Evolutionary conservation across 2,888 invertebrate genomes (phyloP).

Genomic region (Tetragnatha montana): DNA sequence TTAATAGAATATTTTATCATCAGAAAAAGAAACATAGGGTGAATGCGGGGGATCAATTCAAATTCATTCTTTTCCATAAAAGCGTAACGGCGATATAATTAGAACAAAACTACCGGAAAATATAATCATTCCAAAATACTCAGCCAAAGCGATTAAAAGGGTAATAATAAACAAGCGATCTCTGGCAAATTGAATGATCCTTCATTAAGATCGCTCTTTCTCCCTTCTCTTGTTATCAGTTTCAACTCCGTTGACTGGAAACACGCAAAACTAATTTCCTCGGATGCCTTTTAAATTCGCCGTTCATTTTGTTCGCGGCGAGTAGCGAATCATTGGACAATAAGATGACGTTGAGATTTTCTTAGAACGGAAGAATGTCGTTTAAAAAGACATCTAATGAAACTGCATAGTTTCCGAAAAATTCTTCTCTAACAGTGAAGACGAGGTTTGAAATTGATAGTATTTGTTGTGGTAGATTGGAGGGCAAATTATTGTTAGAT

Average conservation of each 20-base stretch:
- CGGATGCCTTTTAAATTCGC: background rate
- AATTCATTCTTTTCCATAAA: too few species aligned
- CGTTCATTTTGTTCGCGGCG: conserved; percentile 3
- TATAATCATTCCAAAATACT: too few species aligned
- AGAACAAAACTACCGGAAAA: too few species aligned
- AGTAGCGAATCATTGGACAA: conserved; percentile 13
- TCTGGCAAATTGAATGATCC: background rate
- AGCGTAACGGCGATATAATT: too few species aligned
- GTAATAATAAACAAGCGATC: background rate
- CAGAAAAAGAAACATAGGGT: too few species aligned
- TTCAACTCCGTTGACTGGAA: background rate
- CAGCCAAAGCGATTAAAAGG: background rate
- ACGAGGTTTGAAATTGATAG: conserved; percentile 1
- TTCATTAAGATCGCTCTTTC: background rate
- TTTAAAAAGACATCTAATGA: conserved; percentile 1
- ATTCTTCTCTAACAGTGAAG: background rate
- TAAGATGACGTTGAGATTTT: background rate
- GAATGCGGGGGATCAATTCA: too few species aligned
- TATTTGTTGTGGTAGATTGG: background rate
- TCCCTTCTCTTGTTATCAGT: background rate
- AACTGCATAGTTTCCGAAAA: background rate
- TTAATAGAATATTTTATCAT: too few species aligned
- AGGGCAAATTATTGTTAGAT: background rate
- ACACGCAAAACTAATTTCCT: conserved; percentile 22
- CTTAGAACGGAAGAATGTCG: conserved; percentile 13